phyloP scores from a whole-genome alignment of 1,140 invertebrate species.

The Drosophila aff. region DNA sequence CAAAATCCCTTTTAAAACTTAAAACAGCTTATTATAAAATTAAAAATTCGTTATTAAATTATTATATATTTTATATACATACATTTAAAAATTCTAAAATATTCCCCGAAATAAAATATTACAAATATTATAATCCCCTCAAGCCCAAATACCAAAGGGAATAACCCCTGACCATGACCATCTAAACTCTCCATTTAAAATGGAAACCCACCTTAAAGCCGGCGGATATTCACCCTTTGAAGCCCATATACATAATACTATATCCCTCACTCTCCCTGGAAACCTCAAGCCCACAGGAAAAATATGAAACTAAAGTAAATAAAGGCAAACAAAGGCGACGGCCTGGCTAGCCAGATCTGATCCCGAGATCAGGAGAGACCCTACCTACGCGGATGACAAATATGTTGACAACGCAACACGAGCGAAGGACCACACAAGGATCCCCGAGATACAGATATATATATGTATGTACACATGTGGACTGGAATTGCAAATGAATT shows the following conservation, averaged over 20 bases:
- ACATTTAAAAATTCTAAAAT: neutral
- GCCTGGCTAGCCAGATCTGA: slow-evolving; percentile 13
- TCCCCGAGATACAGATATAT: neutral
- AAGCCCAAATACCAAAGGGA: neutral
- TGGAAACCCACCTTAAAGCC: slow-evolving; percentile 3
- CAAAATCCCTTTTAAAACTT: too few relatives aligned
- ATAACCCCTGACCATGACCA: too few relatives aligned
- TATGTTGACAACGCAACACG: slow-evolving; percentile 53
- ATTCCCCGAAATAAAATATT: neutral
- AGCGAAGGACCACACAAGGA: slow-evolving; percentile 28
- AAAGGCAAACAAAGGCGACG: slow-evolving; percentile 14
- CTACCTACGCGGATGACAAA: slow-evolving; percentile 42
- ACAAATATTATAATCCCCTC: neutral
- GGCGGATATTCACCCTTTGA: slow-evolving; percentile 9
- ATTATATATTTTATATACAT: neutral
- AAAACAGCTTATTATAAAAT: too few relatives aligned
- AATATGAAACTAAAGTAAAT: slow-evolving; percentile 9
- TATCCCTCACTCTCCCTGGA: neutral
- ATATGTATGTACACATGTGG: neutral
- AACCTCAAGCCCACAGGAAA: slow-evolving; percentile 6
- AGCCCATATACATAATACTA: neutral
- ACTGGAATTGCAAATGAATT: slow-evolving; percentile 78
- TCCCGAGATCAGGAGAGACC: slow-evolving; percentile 33
- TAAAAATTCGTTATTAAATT: neutral
- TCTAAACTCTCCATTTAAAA: neutral